Conservation (phyloP, 2,797 vertebrate species). For the Onychomys torridus region DNA sequence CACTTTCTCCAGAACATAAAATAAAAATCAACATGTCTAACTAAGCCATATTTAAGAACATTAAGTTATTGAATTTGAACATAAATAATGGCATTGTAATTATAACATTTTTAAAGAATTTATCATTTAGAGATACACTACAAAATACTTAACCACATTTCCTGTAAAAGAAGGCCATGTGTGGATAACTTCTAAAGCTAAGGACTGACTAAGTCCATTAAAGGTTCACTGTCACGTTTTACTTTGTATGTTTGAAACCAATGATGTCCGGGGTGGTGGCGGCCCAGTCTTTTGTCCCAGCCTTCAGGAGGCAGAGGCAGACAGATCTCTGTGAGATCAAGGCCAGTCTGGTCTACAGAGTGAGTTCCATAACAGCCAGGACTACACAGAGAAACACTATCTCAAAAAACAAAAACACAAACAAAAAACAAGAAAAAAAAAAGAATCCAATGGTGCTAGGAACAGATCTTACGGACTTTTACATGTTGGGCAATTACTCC, state of each 20-base stretch:
- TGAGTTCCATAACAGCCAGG: too few species aligned
- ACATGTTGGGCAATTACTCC: background rate
- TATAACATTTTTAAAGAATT: background rate
- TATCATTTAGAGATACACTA: background rate
- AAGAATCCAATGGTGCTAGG: background rate
- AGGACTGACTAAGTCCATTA: background rate
- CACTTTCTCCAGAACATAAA: background rate
- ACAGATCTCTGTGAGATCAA: background rate
- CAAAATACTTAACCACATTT: constrained; percentile 37
- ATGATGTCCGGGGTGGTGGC: background rate
- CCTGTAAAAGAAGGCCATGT: constrained; percentile 39
- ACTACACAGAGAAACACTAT: too few species aligned
- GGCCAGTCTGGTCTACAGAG: background rate
- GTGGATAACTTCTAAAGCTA: background rate
- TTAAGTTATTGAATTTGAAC: background rate
- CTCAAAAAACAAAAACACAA: too few species aligned
- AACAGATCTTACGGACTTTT: background rate
- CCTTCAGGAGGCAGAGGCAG: background rate
- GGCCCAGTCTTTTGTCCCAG: background rate
- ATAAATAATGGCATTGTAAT: constrained; percentile 16
- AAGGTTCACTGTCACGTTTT: background rate
- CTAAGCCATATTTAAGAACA: background rate
- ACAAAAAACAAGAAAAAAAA: too few species aligned
- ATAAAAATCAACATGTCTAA: constrained; percentile 56
- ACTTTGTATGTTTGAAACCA: background rate